Evolutionary conservation across 1,140 invertebrate genomes (phyloP).

Genomic region (Thrips palmi): DNA sequence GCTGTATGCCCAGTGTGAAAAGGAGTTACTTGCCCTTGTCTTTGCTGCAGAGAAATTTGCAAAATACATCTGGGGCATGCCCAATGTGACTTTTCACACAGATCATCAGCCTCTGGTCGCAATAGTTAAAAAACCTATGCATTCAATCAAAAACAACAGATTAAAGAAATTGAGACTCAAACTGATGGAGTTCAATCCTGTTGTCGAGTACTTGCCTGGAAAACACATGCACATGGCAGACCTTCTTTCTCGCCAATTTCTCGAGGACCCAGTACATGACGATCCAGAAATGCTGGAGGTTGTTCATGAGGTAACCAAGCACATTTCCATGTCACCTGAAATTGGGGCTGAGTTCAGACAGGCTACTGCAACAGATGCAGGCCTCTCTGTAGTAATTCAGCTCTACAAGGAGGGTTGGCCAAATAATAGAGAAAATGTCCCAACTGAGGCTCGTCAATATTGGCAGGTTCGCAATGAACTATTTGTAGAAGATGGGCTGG

Average conservation of each 20-base stretch:
- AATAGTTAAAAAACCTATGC: slow-evolving; percentile 23
- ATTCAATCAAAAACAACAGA: slow-evolving; percentile 19
- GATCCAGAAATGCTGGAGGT: slow-evolving; percentile 8
- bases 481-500: slow-evolving; percentile 15
- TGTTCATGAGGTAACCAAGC: slow-evolving; percentile 6
- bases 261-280: slow-evolving; percentile 5
- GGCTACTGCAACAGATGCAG: slow-evolving; percentile 5
- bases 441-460: slow-evolving; percentile 8
- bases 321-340: slow-evolving; percentile 9
- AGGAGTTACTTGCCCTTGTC: slow-evolving; percentile 23
- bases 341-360: slow-evolving; percentile 6
- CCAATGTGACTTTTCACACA: slow-evolving; percentile 20
- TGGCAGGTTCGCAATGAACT: slow-evolving; percentile 8
- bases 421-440: slow-evolving; percentile 6
- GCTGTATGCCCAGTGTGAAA: slow-evolving; percentile 26
- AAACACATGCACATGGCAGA: slow-evolving; percentile 14
- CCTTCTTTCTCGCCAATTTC: slow-evolving; percentile 11
- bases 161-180: slow-evolving; percentile 23
- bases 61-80: slow-evolving; percentile 18
- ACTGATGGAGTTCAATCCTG: slow-evolving; percentile 23
- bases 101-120: slow-evolving; percentile 23
- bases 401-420: not conserved
- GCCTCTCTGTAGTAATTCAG: slow-evolving; percentile 1
- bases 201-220: slow-evolving; percentile 19
- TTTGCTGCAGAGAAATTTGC: slow-evolving; percentile 22